Conservation (phyloP, 30 jellyfish, hydroid and myxozoan species). For the Aurelia aurita region DNA sequence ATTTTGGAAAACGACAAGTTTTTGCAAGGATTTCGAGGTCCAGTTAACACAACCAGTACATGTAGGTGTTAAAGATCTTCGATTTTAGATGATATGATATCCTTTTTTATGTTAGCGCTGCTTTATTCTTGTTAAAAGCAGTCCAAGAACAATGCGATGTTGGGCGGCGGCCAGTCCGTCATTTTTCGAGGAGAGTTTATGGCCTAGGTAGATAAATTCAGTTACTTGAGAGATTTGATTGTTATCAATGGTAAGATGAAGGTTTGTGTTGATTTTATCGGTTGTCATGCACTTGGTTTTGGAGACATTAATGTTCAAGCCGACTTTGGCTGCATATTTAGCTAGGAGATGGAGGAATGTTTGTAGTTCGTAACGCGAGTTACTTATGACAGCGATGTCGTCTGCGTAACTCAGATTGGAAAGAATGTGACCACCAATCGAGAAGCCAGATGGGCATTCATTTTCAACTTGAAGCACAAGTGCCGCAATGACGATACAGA, state of each 20-base stretch:
- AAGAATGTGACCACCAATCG: too few species aligned
- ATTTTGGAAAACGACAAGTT: too few species aligned
- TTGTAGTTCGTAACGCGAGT: slow-evolving; percentile 35
- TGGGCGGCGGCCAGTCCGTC: slow-evolving; percentile 41
- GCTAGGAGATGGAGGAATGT: slow-evolving; percentile 17
- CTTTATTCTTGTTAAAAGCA: slow-evolving; percentile 10
- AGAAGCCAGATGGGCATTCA: not conserved
- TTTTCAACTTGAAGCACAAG: not conserved
- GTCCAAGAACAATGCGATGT: slow-evolving; percentile 26
- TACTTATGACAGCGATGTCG: not conserved
- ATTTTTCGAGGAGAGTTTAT: too few species aligned
- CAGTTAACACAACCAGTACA: too few species aligned
- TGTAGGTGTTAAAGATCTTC: too few species aligned
- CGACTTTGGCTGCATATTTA: slow-evolving; percentile 30
- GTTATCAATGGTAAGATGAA: slow-evolving; percentile 27
- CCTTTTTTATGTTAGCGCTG: too few species aligned
- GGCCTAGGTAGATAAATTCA: slow-evolving; percentile 13
- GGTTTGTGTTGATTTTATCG: too few species aligned
- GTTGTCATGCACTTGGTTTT: too few species aligned
- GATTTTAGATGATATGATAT: too few species aligned
- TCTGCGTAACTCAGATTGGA: too few species aligned
- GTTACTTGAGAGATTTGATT: too few species aligned
- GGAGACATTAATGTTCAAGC: slow-evolving; percentile 9
- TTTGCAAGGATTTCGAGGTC: too few species aligned
- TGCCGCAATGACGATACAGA: not conserved